Conservation (phyloP, 2,113 vertebrate genomes). For the Nothobranchius furzeri region DNA sequence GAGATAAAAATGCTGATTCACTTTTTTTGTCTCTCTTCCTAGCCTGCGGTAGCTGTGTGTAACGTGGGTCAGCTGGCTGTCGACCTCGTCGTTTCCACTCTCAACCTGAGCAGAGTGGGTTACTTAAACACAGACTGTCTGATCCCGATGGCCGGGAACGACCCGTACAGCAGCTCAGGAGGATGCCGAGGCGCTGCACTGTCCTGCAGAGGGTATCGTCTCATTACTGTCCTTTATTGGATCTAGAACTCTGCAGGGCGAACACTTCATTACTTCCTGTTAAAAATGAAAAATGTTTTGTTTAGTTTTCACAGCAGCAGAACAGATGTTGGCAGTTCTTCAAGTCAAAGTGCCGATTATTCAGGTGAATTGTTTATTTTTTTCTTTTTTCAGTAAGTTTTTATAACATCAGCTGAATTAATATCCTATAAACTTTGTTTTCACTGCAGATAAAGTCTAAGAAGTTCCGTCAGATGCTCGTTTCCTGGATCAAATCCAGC, state of each 20-base stretch:
- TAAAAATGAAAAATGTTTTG: no score
- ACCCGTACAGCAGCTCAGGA: conserved; percentile 87
- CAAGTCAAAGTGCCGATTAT: conserved; percentile 85
- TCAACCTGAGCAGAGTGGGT: conserved; percentile 86
- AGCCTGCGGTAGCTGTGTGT: conserved; percentile 96
- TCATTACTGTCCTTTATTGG: no score
- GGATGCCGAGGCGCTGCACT: conserved; percentile 84
- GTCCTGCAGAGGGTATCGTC: conserved; percentile 90
- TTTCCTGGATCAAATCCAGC: conserved; percentile 90
- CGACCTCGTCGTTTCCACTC: conserved; percentile 91
- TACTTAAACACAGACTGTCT: conserved; percentile 93
- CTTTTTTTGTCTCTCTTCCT: background rate
- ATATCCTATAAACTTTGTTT: background rate
- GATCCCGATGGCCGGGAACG: conserved; percentile 93
- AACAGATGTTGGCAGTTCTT: no score
- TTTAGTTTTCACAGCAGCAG: no score
- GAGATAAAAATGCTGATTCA: background rate
- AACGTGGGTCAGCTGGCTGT: conserved; percentile 93
- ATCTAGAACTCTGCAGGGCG: no score
- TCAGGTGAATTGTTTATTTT: conserved; percentile 83
- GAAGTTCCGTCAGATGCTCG: conserved; percentile 83
- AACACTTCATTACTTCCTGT: no score
- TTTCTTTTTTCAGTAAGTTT: background rate
- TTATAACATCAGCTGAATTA: background rate
- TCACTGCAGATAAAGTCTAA: conserved; percentile 84